Evolutionary conservation across 2,113 vertebrate species (phyloP), one percentile per base, ranked within the genome.

Genomic region (Hystrix brachyura): DNA sequence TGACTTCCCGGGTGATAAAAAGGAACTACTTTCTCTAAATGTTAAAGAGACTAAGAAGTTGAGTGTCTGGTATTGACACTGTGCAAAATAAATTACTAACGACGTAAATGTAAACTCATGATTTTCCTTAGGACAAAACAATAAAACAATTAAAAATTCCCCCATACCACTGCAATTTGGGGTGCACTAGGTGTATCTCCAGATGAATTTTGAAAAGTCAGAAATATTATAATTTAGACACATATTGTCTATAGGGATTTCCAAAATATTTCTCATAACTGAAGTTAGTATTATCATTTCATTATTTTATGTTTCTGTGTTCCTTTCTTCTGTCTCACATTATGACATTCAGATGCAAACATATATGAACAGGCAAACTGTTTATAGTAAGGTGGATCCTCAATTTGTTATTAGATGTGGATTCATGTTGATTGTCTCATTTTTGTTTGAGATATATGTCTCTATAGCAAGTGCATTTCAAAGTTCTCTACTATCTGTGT

Each of bases 151-250:
- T 34, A 38, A 38, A 38, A 38, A 38, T 38, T 38, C 38, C 3
- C 7, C 2, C n/a, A 55, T 8, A 62, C 14, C 7, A 32, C 60
- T 90, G 43, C 64, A 43, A 92, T 87, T 64, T 57, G 74, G 23
- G n/a, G 7, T 94, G 46, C 43, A 59, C 87, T 90, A 74, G 43
- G 2, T 93, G 69, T 85, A 85, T 71, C 1, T 91, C 48, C 53
- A 92, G n/a, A n/a, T 84, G 9, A 92, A 69, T 27, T 80, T 93
- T 71, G 3, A 32, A 78, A 92, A 90, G 57, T 71, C 10, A 83
- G 10, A 64, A 17, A 38, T 69, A 91, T 86, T 90, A 90, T 60
- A 79, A 43, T 72, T 1, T 0, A 92, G 18, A 53, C 46, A 14
- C 15, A 79, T 59, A n/a, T 57, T 34, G 8, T 48, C 71, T 93